phyloP scores from a whole-genome alignment of 1,140 invertebrate genomes.

The Danaus melanippus region DNA sequence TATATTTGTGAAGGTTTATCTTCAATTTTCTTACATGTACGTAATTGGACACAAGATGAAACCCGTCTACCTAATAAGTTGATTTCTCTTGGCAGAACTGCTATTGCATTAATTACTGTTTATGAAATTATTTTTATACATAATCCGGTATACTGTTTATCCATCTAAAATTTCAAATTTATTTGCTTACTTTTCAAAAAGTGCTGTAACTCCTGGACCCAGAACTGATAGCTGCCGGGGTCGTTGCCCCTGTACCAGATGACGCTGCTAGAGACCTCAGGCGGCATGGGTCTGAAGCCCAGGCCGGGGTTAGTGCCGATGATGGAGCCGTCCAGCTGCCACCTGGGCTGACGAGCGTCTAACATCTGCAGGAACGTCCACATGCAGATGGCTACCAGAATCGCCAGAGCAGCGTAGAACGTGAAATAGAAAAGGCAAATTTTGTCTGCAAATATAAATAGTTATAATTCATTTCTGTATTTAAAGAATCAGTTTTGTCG shows the following conservation, averaged over 20 bases:
- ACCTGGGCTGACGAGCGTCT: constrained; percentile 88
- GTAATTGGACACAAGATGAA: no score
- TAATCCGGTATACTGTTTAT: neutral
- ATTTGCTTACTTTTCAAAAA: constrained; percentile 74
- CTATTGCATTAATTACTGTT: no score
- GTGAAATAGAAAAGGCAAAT: constrained; percentile 93
- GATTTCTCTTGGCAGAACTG: no score
- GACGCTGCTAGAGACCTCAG: constrained; percentile 92
- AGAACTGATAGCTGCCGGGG: constrained; percentile 81
- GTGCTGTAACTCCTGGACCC: constrained; percentile 80
- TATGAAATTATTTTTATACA: no score
- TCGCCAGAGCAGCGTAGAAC: constrained; percentile 90
- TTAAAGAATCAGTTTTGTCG: no score
- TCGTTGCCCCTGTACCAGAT: constrained; percentile 91
- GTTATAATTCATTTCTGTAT: no score
- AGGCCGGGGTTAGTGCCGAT: constrained; percentile 94
- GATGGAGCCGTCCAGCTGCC: constrained; percentile 84
- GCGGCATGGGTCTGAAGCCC: constrained; percentile 92
- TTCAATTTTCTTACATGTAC: no score
- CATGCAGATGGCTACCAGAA: constrained; percentile 91
- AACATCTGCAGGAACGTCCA: constrained; percentile 93
- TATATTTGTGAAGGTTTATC: no score
- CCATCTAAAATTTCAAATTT: neutral
- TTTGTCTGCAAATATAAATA: constrained; percentile 77
- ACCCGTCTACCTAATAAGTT: neutral